Base-by-base conservation (phyloP, 2,888 invertebrate species). In the Dicycla oo region DNA sequence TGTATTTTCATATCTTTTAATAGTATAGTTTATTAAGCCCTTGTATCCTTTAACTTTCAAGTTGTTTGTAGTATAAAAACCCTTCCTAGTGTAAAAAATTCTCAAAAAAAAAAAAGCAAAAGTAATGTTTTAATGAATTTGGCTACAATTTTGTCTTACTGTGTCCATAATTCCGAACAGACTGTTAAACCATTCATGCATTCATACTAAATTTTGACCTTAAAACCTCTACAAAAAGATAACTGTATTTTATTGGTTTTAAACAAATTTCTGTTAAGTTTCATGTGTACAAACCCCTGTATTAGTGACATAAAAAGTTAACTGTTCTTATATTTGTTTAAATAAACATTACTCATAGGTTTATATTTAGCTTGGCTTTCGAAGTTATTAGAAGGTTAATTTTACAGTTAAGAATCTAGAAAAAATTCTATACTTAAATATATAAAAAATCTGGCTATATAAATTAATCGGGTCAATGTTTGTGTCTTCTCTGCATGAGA, bases 231-330 rank as follows among this genome's bases (percentile, higher is more conserved):
- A 64, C 60, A 54, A 60, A 58, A 26, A 63, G 45, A 40, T 69
- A 71, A 79, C 75, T 54, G 69, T 81, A 30, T 40, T 40, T n/a
- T 75, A 68, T 45, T 76, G 57, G 38, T 67, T 43, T 51, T 47
- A 51, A 70, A 65, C 56, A 80, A 18, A 26, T 64, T 54, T 47
- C 23, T 61, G 61, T 56, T 64, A 57, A 11, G 47, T 67, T 40
- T 45, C 15, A 8, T 6, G 0, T 40, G n/a, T 23, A 38, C 38
- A 38, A 8, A 38, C 38, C 8, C 38, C 8, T 38, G 30, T 20
- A n/a, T 56, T 56, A 15, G 40, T 56, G 18, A 47, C 61, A 61
- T 53, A 54, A 61, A 80, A 65, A 47, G 23, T 38, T n/a, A n/a
- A 58, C 38, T 51, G 63, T 63, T 63, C 56, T 34, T 51, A 47